These are phyloP conservation scores for Octopus sinensis DNA, from an alignment of 1,140 invertebrate genomes.

Conservation along the genomic window DNA sequence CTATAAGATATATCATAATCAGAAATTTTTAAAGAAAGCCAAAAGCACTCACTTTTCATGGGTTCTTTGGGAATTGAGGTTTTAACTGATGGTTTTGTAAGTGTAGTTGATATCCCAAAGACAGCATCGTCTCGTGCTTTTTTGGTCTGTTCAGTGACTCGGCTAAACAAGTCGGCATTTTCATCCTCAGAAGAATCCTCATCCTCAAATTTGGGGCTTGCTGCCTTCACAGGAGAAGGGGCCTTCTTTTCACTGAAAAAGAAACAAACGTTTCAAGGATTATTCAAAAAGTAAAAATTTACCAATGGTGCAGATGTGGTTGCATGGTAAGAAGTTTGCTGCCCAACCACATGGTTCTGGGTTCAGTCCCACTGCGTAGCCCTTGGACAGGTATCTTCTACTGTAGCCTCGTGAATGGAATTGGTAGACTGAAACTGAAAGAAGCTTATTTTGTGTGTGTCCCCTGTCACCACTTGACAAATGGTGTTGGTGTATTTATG, in stretches of 20 bases:
- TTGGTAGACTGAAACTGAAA: no score
- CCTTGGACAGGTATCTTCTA: no score
- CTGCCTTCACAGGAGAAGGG: slow-evolving; percentile 3
- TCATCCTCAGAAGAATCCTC: neutral
- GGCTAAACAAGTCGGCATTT: neutral
- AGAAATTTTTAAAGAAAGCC: slow-evolving; percentile 24
- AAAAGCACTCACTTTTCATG: slow-evolving; percentile 25
- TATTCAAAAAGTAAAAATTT: no score
- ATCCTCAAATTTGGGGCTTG: neutral
- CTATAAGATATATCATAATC: no score
- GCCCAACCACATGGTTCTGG: no score
- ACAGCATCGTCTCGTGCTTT: neutral
- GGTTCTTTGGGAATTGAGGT: slow-evolving; percentile 7
- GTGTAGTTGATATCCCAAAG: neutral
- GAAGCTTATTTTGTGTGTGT: no score
- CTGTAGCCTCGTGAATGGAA: no score
- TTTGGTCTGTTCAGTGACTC: neutral
- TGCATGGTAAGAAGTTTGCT: no score
- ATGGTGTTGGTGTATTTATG: no score
- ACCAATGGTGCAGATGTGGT: no score
- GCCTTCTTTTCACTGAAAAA: slow-evolving; percentile 16
- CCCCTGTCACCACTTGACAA: no score
- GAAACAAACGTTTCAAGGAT: neutral
- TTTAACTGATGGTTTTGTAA: neutral
- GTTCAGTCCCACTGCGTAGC: no score